These are phyloP conservation scores for Agrilus cyanescens DNA, from an alignment of 2,888 invertebrate species.

Conservation along the genomic window DNA sequence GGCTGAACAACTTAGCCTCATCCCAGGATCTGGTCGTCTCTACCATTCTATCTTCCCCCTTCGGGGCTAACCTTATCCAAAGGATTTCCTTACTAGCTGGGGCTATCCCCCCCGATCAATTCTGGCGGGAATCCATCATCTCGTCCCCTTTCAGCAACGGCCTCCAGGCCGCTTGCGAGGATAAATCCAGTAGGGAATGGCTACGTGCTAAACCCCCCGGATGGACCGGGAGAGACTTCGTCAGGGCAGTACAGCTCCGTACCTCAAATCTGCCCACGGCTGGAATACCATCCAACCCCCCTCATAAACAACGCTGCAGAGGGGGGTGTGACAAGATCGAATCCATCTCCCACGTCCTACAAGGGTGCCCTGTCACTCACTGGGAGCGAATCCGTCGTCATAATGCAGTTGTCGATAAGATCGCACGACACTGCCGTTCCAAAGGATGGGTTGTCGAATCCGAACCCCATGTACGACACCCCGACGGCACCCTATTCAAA, in stretches of 20 bases:
- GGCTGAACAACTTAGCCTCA: conserved; percentile 7
- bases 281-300: conserved; percentile 9
- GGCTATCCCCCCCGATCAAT: not conserved
- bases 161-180: conserved; percentile 8
- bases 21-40: not conserved
- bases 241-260: conserved; percentile 9
- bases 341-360: conserved; percentile 12
- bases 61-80: not conserved
- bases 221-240: conserved; percentile 13
- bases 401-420: conserved; percentile 13
- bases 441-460: conserved; percentile 9
- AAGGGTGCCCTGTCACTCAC: conserved; percentile 10
- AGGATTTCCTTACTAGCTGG: not conserved
- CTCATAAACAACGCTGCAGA: conserved; percentile 6
- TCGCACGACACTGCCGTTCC: conserved; percentile 9
- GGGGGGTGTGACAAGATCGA: conserved; percentile 8
- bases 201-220: conserved; percentile 6
- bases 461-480: conserved; percentile 15
- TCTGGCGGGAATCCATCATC: not conserved
- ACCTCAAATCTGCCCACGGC: conserved; percentile 9
- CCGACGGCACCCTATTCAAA: conserved; percentile 15
- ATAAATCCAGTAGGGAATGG: conserved; percentile 8
- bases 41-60: not conserved
- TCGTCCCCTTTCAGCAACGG: conserved; percentile 3
- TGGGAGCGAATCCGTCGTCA: conserved; percentile 11